Percentiles rank a stretch among this genome's conserved stretches.
Evolutionary conservation across 1,140 invertebrate genomes (phyloP).

Genomic region (Hyles vespertilio): DNA sequence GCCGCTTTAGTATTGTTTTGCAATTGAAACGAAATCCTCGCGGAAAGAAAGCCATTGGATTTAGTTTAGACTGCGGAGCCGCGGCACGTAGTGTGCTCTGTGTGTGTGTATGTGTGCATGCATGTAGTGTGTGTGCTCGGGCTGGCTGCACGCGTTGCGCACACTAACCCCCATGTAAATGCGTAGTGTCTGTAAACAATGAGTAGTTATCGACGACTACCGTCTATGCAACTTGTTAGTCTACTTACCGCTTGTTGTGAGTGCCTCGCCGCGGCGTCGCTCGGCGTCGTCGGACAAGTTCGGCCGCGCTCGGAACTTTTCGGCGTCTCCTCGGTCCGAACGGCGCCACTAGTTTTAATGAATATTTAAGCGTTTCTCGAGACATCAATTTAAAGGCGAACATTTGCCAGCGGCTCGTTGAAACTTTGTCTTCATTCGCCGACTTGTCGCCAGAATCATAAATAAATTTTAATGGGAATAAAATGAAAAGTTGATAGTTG

Average conservation of each 20-base stretch:
- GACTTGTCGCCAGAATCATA: slow-evolving; percentile 10
- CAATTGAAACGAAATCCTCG: too few species aligned
- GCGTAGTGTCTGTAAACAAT: slow-evolving; percentile 16
- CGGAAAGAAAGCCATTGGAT: too few species aligned
- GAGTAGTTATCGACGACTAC: slow-evolving; percentile 17
- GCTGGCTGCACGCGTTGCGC: neutral
- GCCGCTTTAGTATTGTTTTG: too few species aligned
- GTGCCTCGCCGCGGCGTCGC: slow-evolving; percentile 10
- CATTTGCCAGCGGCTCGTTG: slow-evolving; percentile 11
- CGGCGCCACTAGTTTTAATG: slow-evolving; percentile 22
- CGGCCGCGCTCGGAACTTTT: slow-evolving; percentile 5
- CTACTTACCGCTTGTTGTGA: slow-evolving; percentile 20
- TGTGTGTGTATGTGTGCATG: too few species aligned
- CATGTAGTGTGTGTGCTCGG: too few species aligned
- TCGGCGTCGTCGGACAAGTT: slow-evolving; percentile 1
- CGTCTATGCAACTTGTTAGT: slow-evolving; percentile 21
- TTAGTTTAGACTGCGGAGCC: too few species aligned
- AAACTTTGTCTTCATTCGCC: slow-evolving; percentile 11
- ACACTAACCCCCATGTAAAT: slow-evolving; percentile 14
- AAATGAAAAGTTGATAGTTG: slow-evolving; percentile 12
- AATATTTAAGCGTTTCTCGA: slow-evolving; percentile 22
- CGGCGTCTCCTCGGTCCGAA: neutral
- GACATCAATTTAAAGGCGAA: slow-evolving; percentile 16
- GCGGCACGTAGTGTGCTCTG: too few species aligned
- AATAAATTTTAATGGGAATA: slow-evolving; percentile 20